Base-by-base conservation (phyloP, 1,140 invertebrate genomes). In the Epicauta chinensis region DNA sequence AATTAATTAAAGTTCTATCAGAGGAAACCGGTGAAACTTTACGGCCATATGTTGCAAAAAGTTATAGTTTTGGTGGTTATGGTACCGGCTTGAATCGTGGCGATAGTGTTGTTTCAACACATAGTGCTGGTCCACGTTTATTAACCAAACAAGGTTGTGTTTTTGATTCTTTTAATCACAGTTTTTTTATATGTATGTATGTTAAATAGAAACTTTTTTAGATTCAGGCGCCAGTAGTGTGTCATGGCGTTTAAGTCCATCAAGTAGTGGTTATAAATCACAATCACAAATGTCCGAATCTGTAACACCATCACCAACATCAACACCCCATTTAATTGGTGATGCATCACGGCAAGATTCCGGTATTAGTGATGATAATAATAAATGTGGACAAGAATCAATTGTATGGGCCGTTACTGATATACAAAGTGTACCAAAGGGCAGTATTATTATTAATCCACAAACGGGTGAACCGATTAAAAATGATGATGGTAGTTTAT, bases 401-500 rank as follows among this genome's bases (percentile, higher is more conserved):
- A 76, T 91, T 1, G 81, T 91, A 65, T 93, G 90, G 88, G 89
- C 89, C 36, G 86, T 92, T 6, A 89, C 87, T 32, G 86, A 85
- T 73, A 79, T 92, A 65, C 80, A 85, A 14, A 81, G 81, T 51
- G 87, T 93, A 31, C 90, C 89, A 44, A 76, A 83, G 46, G 91
- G 91, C 38, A 89, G 87, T 59, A 75, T 93, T 53, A 84, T 93
- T 53, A 90, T 93, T 63, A 88, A 93, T 71, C 89, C 89, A 16
- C 85, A 84, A 69, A 81, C 77, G 61, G 80, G 81, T 16, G 75
- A 80, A 68, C 80, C 82, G 49, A 75, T 80, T 63, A 74, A 78
- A 61, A 85, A 85, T 71, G 66, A 75, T 54, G 82, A 85, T 71
- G 81, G 82, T 42, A 78, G 81, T 16, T 74, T 85, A 31, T 89